These are phyloP conservation scores for Channa maculata DNA, from an alignment of 2,113 vertebrate species.

Conservation along the genomic window DNA sequence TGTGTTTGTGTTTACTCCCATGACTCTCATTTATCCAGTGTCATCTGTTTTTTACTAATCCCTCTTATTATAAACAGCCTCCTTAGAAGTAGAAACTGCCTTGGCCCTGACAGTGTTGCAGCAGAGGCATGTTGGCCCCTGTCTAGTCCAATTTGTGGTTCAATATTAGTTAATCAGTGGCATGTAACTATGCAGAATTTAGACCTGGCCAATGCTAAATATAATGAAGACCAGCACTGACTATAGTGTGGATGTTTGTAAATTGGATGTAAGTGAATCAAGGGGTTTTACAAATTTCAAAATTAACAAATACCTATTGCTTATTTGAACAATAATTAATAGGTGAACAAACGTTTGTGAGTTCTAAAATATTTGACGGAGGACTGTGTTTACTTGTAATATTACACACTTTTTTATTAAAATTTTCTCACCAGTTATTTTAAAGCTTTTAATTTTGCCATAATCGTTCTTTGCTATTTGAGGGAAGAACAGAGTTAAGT, in stretches of 20 bases:
- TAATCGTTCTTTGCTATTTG: not conserved
- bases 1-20: slow-evolving; percentile 32
- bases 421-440: slow-evolving; percentile 14
- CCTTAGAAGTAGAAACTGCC: slow-evolving; percentile 58
- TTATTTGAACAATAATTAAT: too few species aligned
- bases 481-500: not conserved
- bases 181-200: slow-evolving; percentile 11
- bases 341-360: too few species aligned
- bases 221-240: not conserved
- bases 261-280: too few species aligned
- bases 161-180: slow-evolving; percentile 20
- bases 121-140: slow-evolving; percentile 20
- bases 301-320: too few species aligned
- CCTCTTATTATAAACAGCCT: slow-evolving; percentile 54
- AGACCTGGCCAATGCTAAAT: not conserved
- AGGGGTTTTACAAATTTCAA: too few species aligned
- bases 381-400: slow-evolving; percentile 12
- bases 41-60: slow-evolving; percentile 69
- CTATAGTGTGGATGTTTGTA: too few species aligned
- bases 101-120: slow-evolving; percentile 32
- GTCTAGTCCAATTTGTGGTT: slow-evolving; percentile 10
- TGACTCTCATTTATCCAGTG: slow-evolving; percentile 53
- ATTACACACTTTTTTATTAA: slow-evolving; percentile 10
- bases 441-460: too few species aligned
- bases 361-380: slow-evolving; percentile 1